phyloP scores from a whole-genome alignment of 1,140 invertebrate species.

The Achroia grisella region DNA sequence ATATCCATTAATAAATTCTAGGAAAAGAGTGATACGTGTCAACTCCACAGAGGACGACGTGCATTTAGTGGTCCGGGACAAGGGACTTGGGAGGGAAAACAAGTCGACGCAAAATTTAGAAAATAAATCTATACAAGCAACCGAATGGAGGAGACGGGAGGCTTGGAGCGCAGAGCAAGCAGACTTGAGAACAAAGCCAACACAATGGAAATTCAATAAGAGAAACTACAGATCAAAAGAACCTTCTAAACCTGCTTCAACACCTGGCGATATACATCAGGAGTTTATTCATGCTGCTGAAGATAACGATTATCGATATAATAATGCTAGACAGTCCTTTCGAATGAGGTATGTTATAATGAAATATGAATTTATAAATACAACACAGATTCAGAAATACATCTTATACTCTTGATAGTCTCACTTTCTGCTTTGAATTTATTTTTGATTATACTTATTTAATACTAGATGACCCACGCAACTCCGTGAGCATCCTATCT shows the following conservation, averaged over 20 bases:
- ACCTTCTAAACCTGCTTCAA: slow-evolving; percentile 56
- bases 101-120: slow-evolving; percentile 79
- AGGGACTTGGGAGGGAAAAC: slow-evolving; percentile 78
- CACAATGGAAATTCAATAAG: slow-evolving; percentile 84
- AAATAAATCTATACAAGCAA: slow-evolving; percentile 78
- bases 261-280: slow-evolving; percentile 57
- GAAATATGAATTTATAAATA: too few relatives aligned
- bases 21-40: slow-evolving; percentile 82
- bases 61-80: slow-evolving; percentile 78
- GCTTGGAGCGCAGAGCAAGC: slow-evolving; percentile 85
- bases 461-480: too few relatives aligned
- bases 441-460: too few relatives aligned
- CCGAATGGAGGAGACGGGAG: slow-evolving; percentile 82
- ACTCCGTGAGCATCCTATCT: too few relatives aligned
- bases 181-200: slow-evolving; percentile 77
- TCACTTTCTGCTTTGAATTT: too few relatives aligned
- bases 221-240: slow-evolving; percentile 74
- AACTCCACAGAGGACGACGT: slow-evolving; percentile 83
- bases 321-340: slow-evolving; percentile 62
- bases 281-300: slow-evolving; percentile 63
- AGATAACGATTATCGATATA: slow-evolving; percentile 66
- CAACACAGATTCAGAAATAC: too few relatives aligned
- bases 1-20: slow-evolving; percentile 75
- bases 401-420: not conserved
- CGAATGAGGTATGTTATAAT: slow-evolving; percentile 54